Conservation (phyloP, 2,113 vertebrate species). For the Mobula birostris region DNA sequence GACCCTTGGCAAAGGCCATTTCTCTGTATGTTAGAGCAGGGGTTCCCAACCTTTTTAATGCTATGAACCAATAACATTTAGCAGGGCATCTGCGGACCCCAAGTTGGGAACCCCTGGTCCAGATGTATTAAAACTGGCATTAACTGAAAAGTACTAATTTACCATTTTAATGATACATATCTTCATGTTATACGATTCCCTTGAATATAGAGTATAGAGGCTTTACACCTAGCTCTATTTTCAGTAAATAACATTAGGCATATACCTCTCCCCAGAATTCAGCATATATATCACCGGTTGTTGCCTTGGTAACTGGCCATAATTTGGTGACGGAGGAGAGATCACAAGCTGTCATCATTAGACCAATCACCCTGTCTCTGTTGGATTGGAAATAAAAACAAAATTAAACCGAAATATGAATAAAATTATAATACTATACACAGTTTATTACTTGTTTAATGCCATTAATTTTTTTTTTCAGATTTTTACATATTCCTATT, state of each 20-base stretch:
- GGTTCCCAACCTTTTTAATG: too few species aligned
- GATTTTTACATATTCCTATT: not conserved
- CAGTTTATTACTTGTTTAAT: not conserved
- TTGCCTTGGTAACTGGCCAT: slow-evolving; percentile 86
- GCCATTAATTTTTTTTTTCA: not conserved
- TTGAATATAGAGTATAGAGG: not conserved
- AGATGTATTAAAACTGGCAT: not conserved
- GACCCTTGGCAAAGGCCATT: not conserved
- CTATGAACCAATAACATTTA: too few species aligned
- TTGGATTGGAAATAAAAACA: slow-evolving; percentile 40
- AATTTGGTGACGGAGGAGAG: slow-evolving; percentile 95
- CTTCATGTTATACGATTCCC: not conserved
- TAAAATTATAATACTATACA: not conserved
- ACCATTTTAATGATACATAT: not conserved
- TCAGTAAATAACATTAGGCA: not conserved
- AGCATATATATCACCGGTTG: slow-evolving; percentile 90
- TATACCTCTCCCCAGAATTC: slow-evolving; percentile 97
- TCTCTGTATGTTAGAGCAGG: not conserved
- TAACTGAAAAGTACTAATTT: not conserved
- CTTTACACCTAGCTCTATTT: not conserved
- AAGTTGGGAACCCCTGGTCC: too few species aligned
- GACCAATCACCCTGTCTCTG: slow-evolving; percentile 90
- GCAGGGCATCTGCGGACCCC: too few species aligned
- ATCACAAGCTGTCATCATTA: slow-evolving; percentile 99
- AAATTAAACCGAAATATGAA: slow-evolving; percentile 37